Percentiles rank a stretch among this genome's conserved stretches.
phyloP scores from a whole-genome alignment of 1,140 invertebrate species.

The Zaprionus africanus region DNA sequence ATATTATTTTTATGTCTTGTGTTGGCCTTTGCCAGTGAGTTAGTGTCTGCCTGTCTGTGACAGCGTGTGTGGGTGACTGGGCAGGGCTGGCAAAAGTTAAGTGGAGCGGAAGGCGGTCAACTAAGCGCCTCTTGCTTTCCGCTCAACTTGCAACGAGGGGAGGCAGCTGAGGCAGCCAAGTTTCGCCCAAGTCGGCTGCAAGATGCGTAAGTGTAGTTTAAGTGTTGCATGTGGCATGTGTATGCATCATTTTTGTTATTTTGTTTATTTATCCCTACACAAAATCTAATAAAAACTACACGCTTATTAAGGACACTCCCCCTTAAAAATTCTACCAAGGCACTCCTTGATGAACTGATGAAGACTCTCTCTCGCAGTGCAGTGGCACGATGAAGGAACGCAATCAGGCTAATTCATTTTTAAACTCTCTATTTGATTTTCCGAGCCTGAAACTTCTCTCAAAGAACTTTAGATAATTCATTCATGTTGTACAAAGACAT shows the following conservation, averaged over 20 bases:
- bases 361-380: constrained; percentile 13
- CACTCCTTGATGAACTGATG: not conserved
- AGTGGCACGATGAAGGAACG: constrained; percentile 31
- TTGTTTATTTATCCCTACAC: not conserved
- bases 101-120: constrained; percentile 21
- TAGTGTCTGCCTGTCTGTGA: constrained; percentile 10
- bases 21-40: constrained; percentile 5
- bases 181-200: constrained; percentile 42
- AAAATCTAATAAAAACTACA: constrained; percentile 26
- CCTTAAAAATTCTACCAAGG: not conserved
- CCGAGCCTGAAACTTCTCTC: constrained; percentile 7
- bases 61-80: constrained; percentile 3
- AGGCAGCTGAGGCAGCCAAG: constrained; percentile 18
- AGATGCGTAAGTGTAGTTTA: constrained; percentile 64
- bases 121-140: constrained; percentile 7
- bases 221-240: constrained; percentile 37
- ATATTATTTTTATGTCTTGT: constrained; percentile 8
- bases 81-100: not conserved
- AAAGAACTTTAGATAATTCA: constrained; percentile 47
- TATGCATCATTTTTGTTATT: not conserved
- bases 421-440: constrained; percentile 59
- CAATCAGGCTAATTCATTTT: constrained; percentile 65
- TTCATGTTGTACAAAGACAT: constrained; percentile 36
- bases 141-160: constrained; percentile 12
- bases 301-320: not conserved